Evolutionary conservation across 1,140 invertebrate genomes (phyloP), one percentile per base, ranked within the genome.

Genomic region (Meloidogyne exigua): DNA sequence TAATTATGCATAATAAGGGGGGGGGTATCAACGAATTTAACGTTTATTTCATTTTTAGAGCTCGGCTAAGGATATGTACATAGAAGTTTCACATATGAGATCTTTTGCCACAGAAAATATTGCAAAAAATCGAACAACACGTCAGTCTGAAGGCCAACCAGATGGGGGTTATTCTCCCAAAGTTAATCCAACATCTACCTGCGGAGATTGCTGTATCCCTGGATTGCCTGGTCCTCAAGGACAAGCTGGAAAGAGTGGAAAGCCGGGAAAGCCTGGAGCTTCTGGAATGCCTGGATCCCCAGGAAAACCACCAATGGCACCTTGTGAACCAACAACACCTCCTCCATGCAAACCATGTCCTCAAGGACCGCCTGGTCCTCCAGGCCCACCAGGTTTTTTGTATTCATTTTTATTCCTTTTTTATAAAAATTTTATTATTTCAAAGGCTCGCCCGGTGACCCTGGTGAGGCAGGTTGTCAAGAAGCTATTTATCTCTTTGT

Each of bases 321-420:
- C 23, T 7, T 69, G 28, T 5, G 80, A 81, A 32, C 79, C 79
- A 1, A 75, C 68, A 18, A 81, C 80, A 26, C 80, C 79, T n/a
- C 80, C 80, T 26, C 80, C 79, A 64, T 81, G 80, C 79, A 81
- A 81, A 44, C 80, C 80, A 44, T 81, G 79, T 76, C 79, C 79
- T n/a, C 80, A 81, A 75, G 80, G 80, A 69, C 76, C 80, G 11
- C 79, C 79, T 18, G 79, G 79, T 13, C 79, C 79, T 7, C 79
- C 79, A 7, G 79, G 79, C 10, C 79, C 79, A 12, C 79, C 79
- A 26, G 72, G 72, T 7, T n/a, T n/a, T n/a, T n/a, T n/a, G n/a
- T n/a, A n/a, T n/a, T n/a, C n/a, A n/a, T n/a, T n/a, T n/a, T n/a
- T n/a, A n/a, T n/a, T n/a, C n/a, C n/a, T n/a, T n/a, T n/a, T n/a